Evolutionary conservation across 2,113 vertebrate species (phyloP).

Genomic region (Cochlearius cochlearius): DNA sequence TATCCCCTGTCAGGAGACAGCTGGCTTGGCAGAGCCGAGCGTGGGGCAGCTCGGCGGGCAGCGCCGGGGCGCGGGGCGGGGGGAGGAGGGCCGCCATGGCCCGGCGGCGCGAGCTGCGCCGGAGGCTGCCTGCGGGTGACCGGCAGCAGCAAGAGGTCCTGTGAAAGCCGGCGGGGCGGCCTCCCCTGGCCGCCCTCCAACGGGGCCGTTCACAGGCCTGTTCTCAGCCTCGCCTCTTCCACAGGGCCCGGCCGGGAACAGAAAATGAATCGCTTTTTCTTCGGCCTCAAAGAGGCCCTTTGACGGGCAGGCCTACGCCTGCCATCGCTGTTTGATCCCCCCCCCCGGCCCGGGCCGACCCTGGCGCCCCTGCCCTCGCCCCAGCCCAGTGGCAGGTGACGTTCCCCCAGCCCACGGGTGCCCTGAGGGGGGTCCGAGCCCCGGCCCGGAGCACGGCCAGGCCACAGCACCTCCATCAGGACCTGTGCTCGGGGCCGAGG

Average conservation of each 20-base stretch:
- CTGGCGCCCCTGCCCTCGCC: background rate
- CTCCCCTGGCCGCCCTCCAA: slow-evolving; percentile 74
- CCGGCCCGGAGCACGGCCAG: rapidly evolving
- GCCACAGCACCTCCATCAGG: background rate
- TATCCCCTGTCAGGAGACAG: slow-evolving; percentile 51
- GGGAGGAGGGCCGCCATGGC: background rate
- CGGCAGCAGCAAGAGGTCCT: slow-evolving; percentile 71
- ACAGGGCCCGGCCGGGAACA: slow-evolving; percentile 62
- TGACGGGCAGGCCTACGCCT: slow-evolving; percentile 73
- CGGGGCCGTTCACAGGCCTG: slow-evolving; percentile 70
- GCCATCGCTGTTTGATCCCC: slow-evolving; percentile 58
- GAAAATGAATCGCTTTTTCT: slow-evolving; percentile 67
- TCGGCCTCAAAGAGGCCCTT: slow-evolving; percentile 79
- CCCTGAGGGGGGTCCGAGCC: background rate
- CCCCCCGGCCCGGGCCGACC: background rate
- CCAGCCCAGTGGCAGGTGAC: slow-evolving; percentile 72
- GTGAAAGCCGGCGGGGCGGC: slow-evolving; percentile 70
- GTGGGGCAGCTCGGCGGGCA: background rate
- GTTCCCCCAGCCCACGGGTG: background rate
- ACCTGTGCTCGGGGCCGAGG: too few species aligned
- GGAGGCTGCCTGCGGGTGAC: slow-evolving; percentile 54
- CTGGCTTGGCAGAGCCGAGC: slow-evolving; percentile 26
- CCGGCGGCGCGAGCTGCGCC: background rate
- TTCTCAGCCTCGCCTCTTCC: slow-evolving; percentile 77
- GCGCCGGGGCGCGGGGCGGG: background rate